Conservation (phyloP, 2,113 vertebrate genomes). For the Nesogale talazaci region DNA sequence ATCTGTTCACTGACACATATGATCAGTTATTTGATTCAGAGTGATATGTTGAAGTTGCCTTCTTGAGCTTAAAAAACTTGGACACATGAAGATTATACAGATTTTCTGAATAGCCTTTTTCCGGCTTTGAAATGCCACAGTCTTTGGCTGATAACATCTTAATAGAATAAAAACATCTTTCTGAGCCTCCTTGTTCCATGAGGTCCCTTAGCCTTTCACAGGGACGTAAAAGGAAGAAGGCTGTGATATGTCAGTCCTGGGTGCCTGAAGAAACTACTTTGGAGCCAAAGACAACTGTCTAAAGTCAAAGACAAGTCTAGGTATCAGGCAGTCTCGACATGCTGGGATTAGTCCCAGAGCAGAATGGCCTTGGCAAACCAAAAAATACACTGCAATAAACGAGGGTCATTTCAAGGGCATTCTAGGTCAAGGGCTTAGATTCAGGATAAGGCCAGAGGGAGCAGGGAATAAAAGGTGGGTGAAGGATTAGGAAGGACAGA, state of each 20-base stretch:
- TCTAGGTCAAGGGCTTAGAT: conserved; percentile 45
- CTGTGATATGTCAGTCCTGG: not conserved
- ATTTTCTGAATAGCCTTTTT: not conserved
- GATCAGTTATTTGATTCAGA: conserved; percentile 6
- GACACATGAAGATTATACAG: not conserved
- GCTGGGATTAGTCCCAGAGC: not conserved
- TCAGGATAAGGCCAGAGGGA: conserved; percentile 11
- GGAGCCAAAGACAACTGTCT: conserved; percentile 33
- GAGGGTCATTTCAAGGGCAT: conserved; percentile 31
- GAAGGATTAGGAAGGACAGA: not conserved
- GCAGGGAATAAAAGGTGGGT: conserved; percentile 4
- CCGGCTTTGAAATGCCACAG: not conserved
- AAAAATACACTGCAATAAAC: not conserved
- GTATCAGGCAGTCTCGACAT: not conserved
- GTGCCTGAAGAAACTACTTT: not conserved
- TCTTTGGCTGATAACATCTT: not conserved
- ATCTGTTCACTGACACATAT: not conserved
- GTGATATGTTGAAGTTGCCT: conserved; percentile 5
- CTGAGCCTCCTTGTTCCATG: not conserved
- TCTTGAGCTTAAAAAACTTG: conserved; percentile 21
- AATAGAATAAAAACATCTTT: not conserved
- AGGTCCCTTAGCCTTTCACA: not conserved
- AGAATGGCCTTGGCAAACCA: not conserved
- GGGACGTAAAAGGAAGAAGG: not conserved
- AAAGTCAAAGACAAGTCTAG: conserved; percentile 23